These are phyloP conservation scores for Lacanobia wlatinum DNA, from an alignment of 2,888 invertebrate genomes.

Conservation along the genomic window DNA sequence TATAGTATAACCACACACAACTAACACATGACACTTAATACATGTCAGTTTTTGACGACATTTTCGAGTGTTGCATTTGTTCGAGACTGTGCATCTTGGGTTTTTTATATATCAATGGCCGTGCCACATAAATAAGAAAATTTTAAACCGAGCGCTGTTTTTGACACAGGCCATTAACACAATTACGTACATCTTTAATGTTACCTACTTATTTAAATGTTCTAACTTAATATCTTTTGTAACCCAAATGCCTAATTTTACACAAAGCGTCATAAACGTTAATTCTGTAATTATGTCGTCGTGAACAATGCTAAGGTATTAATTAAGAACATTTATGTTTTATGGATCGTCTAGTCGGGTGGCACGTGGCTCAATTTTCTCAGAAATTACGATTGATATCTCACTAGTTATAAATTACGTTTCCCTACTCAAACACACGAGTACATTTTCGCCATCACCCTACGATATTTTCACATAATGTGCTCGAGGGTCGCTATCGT, in stretches of 20 bases:
- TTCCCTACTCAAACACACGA: constrained; percentile 75
- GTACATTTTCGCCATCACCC: constrained; percentile 80
- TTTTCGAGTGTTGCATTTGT: no score
- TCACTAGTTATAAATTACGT: constrained; percentile 69
- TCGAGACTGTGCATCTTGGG: no score
- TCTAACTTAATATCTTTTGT: constrained; percentile 57
- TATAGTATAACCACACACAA: no score
- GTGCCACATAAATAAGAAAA: not conserved
- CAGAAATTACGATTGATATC: constrained; percentile 74
- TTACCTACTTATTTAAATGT: constrained; percentile 54
- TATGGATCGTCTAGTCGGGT: constrained; percentile 48
- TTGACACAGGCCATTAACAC: constrained; percentile 33
- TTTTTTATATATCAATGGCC: no score
- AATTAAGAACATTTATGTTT: constrained; percentile 59
- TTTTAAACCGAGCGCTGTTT: constrained; percentile 24
- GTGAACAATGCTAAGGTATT: constrained; percentile 58
- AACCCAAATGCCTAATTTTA: constrained; percentile 59
- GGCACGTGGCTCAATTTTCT: constrained; percentile 63
- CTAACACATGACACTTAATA: no score
- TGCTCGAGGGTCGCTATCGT: constrained; percentile 78
- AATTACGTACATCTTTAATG: constrained; percentile 47
- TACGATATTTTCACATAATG: constrained; percentile 82
- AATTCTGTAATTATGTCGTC: constrained; percentile 58
- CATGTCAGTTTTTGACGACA: no score
- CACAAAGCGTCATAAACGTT: constrained; percentile 58